phyloP scores from a whole-genome alignment of 64 coral and sea anemone genomes.

The Astreopora myriophthalma region DNA sequence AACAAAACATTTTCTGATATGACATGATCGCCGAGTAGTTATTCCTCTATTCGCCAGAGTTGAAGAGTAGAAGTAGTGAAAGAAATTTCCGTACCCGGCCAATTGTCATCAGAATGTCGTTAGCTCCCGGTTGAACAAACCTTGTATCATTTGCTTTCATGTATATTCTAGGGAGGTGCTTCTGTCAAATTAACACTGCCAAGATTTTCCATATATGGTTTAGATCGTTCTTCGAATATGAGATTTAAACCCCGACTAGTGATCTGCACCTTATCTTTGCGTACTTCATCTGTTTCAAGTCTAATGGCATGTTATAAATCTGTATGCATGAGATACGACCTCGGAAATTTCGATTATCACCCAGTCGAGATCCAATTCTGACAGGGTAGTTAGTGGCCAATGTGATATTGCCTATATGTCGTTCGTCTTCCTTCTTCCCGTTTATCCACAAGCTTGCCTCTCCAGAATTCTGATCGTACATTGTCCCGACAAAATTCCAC shows the following conservation, averaged over 20 bases:
- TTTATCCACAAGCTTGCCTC: conserved; percentile 39
- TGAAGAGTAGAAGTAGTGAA: no score
- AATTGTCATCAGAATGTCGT: no score
- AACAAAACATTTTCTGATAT: no score
- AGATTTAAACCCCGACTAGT: background rate
- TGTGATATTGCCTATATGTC: conserved; percentile 5
- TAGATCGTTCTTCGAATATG: background rate
- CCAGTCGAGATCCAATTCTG: conserved; percentile 48
- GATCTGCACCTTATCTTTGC: background rate
- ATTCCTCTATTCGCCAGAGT: no score
- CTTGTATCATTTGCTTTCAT: no score
- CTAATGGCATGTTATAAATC: background rate
- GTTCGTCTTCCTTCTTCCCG: background rate
- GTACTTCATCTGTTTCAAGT: background rate
- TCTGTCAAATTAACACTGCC: no score
- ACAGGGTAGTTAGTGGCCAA: conserved; percentile 40
- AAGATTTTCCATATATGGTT: no score
- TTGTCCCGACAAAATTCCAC: conserved; percentile 34
- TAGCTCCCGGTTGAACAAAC: no score
- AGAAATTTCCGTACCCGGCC: no score
- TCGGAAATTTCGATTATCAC: conserved; percentile 9
- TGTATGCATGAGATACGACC: conserved; percentile 51
- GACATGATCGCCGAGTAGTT: no score
- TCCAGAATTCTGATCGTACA: conserved; percentile 18
- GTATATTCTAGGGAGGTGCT: no score